Percentiles rank a stretch among this genome's conserved stretches.
phyloP scores from a whole-genome alignment of 2,888 invertebrate species.

The Cremastobaeus sp. region DNA sequence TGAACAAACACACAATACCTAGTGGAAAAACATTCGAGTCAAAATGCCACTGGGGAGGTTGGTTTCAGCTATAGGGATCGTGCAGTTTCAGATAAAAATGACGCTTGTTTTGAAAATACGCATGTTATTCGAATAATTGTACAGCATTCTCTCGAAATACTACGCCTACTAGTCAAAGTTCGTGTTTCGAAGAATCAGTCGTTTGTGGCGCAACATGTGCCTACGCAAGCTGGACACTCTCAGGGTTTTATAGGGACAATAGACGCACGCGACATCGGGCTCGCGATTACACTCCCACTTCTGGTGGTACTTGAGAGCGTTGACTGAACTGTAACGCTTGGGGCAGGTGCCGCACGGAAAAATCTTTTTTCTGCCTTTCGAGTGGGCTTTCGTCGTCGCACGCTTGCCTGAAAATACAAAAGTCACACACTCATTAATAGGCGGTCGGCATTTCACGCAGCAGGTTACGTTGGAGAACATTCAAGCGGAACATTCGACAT shows the following conservation, averaged over 20 bases:
- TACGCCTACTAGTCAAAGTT: no score
- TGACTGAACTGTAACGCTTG: slow-evolving; percentile 64
- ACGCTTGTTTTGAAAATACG: slow-evolving; percentile 2
- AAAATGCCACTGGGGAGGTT: no score
- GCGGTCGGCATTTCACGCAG: no score
- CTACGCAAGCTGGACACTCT: slow-evolving; percentile 68
- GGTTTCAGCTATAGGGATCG: no score
- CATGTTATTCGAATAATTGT: slow-evolving; percentile 26
- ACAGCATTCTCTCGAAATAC: no score
- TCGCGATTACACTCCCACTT: slow-evolving; percentile 67
- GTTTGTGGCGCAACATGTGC: slow-evolving; percentile 62
- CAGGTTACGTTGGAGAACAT: no score
- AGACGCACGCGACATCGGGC: slow-evolving; percentile 67
- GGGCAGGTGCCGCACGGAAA: slow-evolving; percentile 65
- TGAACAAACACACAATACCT: no score
- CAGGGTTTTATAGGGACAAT: slow-evolving; percentile 69
- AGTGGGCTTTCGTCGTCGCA: no score
- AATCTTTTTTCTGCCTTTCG: slow-evolving; percentile 28
- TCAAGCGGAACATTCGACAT: no score
- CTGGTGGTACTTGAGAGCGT: slow-evolving; percentile 67
- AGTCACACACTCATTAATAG: slow-evolving; percentile 1
- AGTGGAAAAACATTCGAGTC: no score
- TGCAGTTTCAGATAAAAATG: no score
- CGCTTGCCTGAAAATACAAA: slow-evolving; percentile 42
- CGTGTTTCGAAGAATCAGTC: neutral